Evolutionary conservation across 1,140 invertebrate genomes (phyloP).

Genomic region (Triops longicaudatus): DNA sequence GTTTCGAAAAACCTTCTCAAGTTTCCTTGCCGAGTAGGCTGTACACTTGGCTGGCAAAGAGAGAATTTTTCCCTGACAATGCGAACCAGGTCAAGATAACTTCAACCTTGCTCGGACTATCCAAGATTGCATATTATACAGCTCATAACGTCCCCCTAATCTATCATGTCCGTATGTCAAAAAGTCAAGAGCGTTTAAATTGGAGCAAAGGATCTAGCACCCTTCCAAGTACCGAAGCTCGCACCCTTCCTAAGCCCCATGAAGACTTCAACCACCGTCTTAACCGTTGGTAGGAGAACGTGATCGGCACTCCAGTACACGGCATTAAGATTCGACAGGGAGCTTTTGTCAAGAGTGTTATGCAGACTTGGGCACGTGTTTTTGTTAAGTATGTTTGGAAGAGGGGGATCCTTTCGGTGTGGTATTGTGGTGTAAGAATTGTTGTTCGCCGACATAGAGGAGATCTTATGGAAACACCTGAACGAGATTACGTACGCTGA

Average conservation of each 20-base stretch:
- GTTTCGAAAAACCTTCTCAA: neutral
- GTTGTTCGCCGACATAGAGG: neutral
- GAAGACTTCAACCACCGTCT: neutral
- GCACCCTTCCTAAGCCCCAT: neutral
- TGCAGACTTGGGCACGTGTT: neutral
- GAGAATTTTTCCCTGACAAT: neutral
- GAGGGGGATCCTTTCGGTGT: neutral
- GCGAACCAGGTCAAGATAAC: neutral
- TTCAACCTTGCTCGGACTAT: neutral
- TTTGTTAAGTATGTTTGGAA: neutral
- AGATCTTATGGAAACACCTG: neutral
- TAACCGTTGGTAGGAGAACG: neutral
- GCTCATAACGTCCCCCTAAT: neutral
- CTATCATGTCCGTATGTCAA: neutral
- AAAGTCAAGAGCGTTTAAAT: neutral
- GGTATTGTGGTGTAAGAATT: neutral
- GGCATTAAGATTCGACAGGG: neutral
- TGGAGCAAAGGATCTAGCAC: neutral
- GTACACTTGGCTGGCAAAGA: constrained; percentile 6
- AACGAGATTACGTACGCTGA: neutral
- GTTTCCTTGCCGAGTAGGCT: neutral
- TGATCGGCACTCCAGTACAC: neutral
- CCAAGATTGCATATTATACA: neutral
- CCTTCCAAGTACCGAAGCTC: neutral
- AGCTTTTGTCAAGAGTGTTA: neutral